Percentiles rank a stretch among this genome's conserved stretches.
These are phyloP conservation scores for Bilobella aurantiaca DNA, from an alignment of 1,140 invertebrate genomes.

Conservation along the genomic window DNA sequence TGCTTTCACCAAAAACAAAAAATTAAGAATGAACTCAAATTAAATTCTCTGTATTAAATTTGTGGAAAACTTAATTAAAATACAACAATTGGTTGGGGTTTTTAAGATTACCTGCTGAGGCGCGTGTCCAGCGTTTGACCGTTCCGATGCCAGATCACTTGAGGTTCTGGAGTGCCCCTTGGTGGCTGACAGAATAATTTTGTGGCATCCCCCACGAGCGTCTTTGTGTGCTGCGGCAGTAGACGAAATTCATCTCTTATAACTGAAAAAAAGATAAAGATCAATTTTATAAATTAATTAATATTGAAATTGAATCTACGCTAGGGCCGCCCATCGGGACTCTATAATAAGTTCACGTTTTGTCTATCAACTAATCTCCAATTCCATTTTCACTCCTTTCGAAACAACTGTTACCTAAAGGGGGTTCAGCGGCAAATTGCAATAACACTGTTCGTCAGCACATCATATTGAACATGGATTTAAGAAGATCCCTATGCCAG, in stretches of 20 bases:
- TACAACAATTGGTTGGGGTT: slow-evolving; percentile 1
- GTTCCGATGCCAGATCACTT: slow-evolving; percentile 77
- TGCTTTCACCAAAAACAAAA: not conserved
- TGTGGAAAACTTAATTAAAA: no score
- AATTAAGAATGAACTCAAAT: not conserved
- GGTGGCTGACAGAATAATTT: slow-evolving; percentile 79
- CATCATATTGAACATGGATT: not conserved
- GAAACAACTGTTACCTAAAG: not conserved
- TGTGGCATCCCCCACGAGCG: slow-evolving; percentile 82
- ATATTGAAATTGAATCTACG: slow-evolving; percentile 8
- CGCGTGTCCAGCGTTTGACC: slow-evolving; percentile 54
- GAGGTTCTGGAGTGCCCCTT: slow-evolving; percentile 81
- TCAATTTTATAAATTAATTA: not conserved
- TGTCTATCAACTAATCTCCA: not conserved
- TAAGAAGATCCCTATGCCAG: not conserved
- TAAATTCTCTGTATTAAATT: no score
- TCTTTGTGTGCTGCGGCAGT: slow-evolving; percentile 73
- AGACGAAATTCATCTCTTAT: slow-evolving; percentile 84
- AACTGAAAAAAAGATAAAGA: slow-evolving; percentile 53
- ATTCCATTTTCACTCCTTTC: not conserved
- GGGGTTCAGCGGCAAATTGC: not conserved
- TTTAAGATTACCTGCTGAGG: slow-evolving; percentile 31
- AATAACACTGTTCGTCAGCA: not conserved
- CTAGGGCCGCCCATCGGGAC: not conserved
- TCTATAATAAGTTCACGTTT: not conserved